phyloP scores from a whole-genome alignment of 2,113 vertebrate species.

The Cheilinus undulatus region DNA sequence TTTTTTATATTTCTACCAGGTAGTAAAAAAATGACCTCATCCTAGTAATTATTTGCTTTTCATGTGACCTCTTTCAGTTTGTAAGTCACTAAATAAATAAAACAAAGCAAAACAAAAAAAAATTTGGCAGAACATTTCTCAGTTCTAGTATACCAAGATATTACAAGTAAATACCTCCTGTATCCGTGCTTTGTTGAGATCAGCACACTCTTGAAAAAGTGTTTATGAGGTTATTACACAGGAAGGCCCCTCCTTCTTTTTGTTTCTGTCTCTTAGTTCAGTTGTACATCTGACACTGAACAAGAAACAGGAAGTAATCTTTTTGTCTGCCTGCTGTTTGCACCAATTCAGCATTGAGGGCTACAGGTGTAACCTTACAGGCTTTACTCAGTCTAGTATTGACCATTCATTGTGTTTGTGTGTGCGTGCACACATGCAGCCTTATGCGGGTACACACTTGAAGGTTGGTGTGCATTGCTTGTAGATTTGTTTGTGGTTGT shows the following conservation, averaged over 20 bases:
- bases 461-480: neutral
- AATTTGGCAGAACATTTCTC: neutral
- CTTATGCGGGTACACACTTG: neutral
- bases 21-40: too few relatives aligned
- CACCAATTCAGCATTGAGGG: conserved; percentile 7
- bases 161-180: conserved; percentile 14
- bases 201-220: conserved; percentile 17
- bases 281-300: conserved; percentile 21
- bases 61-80: too few relatives aligned
- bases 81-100: too few relatives aligned
- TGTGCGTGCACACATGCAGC: neutral
- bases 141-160: neutral
- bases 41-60: too few relatives aligned
- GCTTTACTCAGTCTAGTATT: neutral
- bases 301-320: conserved; percentile 62
- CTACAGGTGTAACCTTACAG: conserved; percentile 37
- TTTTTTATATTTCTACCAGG: too few relatives aligned
- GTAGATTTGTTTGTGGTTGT: conserved; percentile 19
- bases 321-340: conserved; percentile 21
- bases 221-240: conserved; percentile 42
- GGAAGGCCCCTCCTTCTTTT: conserved; percentile 25
- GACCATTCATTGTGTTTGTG: neutral
- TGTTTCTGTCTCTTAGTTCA: conserved; percentile 23
- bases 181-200: conserved; percentile 11
- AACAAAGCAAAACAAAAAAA: too few relatives aligned